Evolutionary conservation across 2,888 invertebrate genomes (phyloP), one percentile per base, ranked within the genome.

Genomic region (Halocaridina rubra): DNA sequence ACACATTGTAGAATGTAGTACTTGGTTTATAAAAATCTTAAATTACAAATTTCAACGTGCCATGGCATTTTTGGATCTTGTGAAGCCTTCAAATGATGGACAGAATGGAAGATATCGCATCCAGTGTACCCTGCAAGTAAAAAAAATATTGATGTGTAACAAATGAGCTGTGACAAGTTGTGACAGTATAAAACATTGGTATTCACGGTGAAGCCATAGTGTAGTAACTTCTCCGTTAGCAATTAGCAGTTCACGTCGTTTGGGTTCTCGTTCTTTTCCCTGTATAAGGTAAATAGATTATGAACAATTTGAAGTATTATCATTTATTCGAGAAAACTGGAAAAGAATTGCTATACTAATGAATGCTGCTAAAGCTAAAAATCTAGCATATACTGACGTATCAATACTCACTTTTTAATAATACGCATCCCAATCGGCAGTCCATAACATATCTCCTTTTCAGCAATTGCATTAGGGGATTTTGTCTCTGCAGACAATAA

Each of bases 11-110:
- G n/a, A n/a, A n/a, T n/a, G n/a, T n/a, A n/a, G n/a, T n/a, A n/a
- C n/a, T n/a, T n/a, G n/a, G n/a, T n/a, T n/a, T n/a, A n/a, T n/a
- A n/a, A n/a, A n/a, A n/a, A n/a, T n/a, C n/a, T n/a, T n/a, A n/a
- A n/a, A n/a, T n/a, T n/a, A n/a, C n/a, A n/a, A n/a, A n/a, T n/a
- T n/a, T n/a, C n/a, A n/a, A n/a, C n/a, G n/a, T n/a, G n/a, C n/a
- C n/a, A n/a, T n/a, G n/a, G n/a, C n/a, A n/a, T n/a, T n/a, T n/a
- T n/a, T n/a, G n/a, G n/a, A n/a, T n/a, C n/a, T n/a, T n/a, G n/a
- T n/a, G n/a, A 72, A 72, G 8, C 80, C 80, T 72, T 53, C 22
- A 30, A 71, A 80, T 7, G 71, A 5, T n/a, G 80, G 72, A 24
- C 69, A 59, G 57, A 80, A 80, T 5, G 80, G 80, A 8, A 80